phyloP scores from a whole-genome alignment of 2,888 invertebrate genomes.

The Lasius fuliginosus region DNA sequence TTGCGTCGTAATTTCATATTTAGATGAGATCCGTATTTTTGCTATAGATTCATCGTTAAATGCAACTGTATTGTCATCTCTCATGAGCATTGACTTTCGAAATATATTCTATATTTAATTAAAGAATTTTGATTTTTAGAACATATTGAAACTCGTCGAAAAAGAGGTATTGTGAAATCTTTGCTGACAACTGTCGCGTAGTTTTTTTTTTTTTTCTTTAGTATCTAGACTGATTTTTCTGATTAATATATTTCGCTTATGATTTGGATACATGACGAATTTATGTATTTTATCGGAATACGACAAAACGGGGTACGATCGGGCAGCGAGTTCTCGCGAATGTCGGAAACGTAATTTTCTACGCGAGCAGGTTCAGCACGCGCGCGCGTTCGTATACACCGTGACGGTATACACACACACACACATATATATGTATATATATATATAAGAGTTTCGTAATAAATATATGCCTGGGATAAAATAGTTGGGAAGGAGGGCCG shows the following conservation, averaged over 20 bases:
- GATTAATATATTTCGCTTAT: background rate
- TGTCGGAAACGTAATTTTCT: slow-evolving; percentile 43
- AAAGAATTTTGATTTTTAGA: background rate
- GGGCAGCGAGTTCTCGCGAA: background rate
- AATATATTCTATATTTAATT: no score
- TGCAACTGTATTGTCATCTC: no score
- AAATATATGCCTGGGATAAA: slow-evolving; percentile 84
- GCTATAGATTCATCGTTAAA: no score
- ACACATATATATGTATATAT: background rate
- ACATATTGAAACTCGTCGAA: background rate
- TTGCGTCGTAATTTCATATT: background rate
- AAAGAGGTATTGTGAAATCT: background rate
- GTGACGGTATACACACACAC: slow-evolving; percentile 43
- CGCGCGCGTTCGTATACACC: slow-evolving; percentile 32
- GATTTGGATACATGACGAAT: background rate
- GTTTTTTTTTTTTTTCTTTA: background rate
- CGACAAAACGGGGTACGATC: background rate
- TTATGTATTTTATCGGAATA: slow-evolving; percentile 7
- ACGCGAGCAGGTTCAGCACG: slow-evolving; percentile 7
- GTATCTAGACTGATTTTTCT: background rate
- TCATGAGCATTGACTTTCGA: no score
- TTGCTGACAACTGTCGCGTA: background rate
- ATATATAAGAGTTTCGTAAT: slow-evolving; percentile 81
- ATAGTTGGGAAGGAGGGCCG: slow-evolving; percentile 82
- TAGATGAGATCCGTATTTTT: no score